A percentile compares a stretch with the other conserved stretches of the same genome.
Evolutionary conservation across 2,888 invertebrate genomes (phyloP).

Genomic region (Margaritifera margaritifera): DNA sequence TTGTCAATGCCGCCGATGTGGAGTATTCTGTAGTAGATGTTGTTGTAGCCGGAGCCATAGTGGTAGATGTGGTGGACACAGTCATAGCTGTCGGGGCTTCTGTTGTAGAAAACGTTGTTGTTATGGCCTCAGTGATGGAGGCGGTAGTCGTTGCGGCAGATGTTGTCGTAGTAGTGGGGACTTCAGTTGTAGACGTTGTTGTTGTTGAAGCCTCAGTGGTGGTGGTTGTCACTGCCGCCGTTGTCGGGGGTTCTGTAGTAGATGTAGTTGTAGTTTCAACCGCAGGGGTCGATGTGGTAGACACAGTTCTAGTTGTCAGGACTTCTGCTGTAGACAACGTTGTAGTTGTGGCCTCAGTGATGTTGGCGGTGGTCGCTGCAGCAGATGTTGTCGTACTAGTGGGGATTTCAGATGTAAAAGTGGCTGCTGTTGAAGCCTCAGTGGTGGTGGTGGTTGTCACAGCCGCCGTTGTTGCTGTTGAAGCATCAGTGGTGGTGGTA

Average conservation of each 20-base stretch:
- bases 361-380: not conserved
- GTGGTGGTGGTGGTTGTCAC: not conserved
- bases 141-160: no score
- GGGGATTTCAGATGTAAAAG: not conserved
- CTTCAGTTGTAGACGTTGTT: not conserved
- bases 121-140: no score
- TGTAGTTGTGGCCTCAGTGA: conserved; percentile 1
- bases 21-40: no score
- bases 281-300: not conserved
- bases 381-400: not conserved
- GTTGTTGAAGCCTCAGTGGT: conserved; percentile 2
- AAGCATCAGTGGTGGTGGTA: conserved; percentile 9
- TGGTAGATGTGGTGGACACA: not conserved
- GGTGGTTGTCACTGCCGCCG: not conserved
- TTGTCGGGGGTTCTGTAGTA: not conserved
- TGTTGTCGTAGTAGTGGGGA: no score
- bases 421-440: not conserved
- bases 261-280: conserved; percentile 6
- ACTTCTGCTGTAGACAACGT: conserved; percentile 1
- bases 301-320: not conserved
- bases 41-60: no score
- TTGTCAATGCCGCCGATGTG: no score
- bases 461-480: conserved; percentile 6
- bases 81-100: not conserved
- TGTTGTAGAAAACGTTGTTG: no score